Percentiles rank a stretch among this genome's conserved stretches.
Evolutionary conservation across 1,140 invertebrate species (phyloP).

Genomic region (Micrasema minimum): DNA sequence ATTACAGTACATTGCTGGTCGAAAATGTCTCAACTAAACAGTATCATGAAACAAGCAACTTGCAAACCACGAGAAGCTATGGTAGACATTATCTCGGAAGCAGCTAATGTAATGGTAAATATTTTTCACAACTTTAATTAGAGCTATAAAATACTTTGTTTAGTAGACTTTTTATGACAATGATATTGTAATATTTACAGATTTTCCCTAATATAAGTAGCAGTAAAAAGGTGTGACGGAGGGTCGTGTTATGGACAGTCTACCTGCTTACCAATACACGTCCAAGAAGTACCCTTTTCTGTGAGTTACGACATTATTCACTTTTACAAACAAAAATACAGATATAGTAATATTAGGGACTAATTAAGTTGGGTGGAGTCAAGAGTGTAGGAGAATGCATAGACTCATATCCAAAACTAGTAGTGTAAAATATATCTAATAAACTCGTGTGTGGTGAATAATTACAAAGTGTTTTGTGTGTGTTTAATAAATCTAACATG

Average conservation of each 20-base stretch:
- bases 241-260: slow-evolving; percentile 45
- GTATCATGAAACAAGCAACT: slow-evolving; percentile 18
- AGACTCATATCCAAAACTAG: no score
- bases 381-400: no score
- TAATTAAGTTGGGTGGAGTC: no score
- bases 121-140: neutral
- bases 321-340: no score
- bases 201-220: slow-evolving; percentile 50
- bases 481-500: no score
- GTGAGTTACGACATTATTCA: no score
- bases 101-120: slow-evolving; percentile 32
- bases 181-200: slow-evolving; percentile 46
- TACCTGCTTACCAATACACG: slow-evolving; percentile 45
- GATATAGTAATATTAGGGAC: no score
- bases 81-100: slow-evolving; percentile 24
- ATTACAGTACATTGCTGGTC: slow-evolving; percentile 31
- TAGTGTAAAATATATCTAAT: no score
- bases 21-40: slow-evolving; percentile 20
- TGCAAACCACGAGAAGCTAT: slow-evolving; percentile 46
- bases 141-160: neutral
- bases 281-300: slow-evolving; percentile 33
- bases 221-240: slow-evolving; percentile 49
- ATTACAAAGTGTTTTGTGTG: no score
- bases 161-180: neutral
- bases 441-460: no score